Percentiles rank a stretch among this genome's conserved stretches.
phyloP scores from a whole-genome alignment of 1,140 invertebrate species.

The Ctenoplectra terminalis region DNA sequence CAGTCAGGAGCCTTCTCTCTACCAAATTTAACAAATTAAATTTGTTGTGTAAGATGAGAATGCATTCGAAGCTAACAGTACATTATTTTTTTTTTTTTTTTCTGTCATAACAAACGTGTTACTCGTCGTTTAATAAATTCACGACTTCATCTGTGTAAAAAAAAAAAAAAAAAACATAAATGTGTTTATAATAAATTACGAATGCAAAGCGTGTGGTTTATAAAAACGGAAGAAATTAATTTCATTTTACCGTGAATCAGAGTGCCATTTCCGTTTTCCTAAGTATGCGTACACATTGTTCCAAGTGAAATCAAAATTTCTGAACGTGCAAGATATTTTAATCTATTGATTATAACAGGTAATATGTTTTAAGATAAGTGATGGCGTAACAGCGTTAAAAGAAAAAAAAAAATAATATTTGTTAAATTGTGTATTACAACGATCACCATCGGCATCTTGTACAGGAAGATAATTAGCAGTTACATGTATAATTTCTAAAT shows the following conservation, averaged over 20 bases:
- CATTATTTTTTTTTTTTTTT: constrained; percentile 4
- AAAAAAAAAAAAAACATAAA: not conserved
- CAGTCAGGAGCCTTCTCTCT: constrained; percentile 74
- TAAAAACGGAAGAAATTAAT: constrained; percentile 52
- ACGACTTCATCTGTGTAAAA: not conserved
- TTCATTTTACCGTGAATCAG: constrained; percentile 73
- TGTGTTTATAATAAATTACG: constrained; percentile 2
- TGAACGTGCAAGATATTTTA: constrained; percentile 28
- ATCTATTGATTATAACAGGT: constrained; percentile 31
- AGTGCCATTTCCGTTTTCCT: constrained; percentile 71
- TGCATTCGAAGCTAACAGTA: constrained; percentile 35
- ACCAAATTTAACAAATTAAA: constrained; percentile 79
- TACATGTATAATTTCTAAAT: constrained; percentile 49
- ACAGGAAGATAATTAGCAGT: constrained; percentile 46
- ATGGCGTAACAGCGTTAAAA: constrained; percentile 19
- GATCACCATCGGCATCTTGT: constrained; percentile 2
- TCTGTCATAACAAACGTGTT: constrained; percentile 12
- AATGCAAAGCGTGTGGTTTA: constrained; percentile 32
- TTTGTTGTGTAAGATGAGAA: constrained; percentile 78
- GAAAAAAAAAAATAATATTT: constrained; percentile 24
- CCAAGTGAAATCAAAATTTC: constrained; percentile 67
- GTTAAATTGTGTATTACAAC: constrained; percentile 39
- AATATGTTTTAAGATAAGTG: constrained; percentile 41
- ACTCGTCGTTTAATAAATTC: not conserved
- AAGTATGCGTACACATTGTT: constrained; percentile 28